These are phyloP conservation scores for Bovichtus diacanthus DNA, from an alignment of 2,797 vertebrate genomes.

Conservation along the genomic window DNA sequence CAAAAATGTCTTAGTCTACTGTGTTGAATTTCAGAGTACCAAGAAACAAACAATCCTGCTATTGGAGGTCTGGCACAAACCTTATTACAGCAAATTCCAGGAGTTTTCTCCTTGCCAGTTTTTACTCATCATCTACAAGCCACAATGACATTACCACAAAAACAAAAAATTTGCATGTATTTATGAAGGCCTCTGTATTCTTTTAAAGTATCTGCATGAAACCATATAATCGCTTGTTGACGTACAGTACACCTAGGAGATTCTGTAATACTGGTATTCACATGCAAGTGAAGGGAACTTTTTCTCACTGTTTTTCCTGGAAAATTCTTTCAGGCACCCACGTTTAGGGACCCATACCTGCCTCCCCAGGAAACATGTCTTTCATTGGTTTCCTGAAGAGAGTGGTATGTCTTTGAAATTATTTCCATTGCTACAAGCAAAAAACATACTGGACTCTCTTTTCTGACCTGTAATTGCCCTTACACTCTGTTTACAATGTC, in stretches of 20 bases:
- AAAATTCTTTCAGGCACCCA: slow-evolving; percentile 53
- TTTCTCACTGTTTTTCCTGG: slow-evolving; percentile 51
- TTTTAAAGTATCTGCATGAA: slow-evolving; percentile 37
- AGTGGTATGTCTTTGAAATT: slow-evolving; percentile 58
- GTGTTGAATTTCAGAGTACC: slow-evolving; percentile 68
- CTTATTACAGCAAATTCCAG: slow-evolving; percentile 59
- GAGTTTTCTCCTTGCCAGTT: slow-evolving; percentile 56
- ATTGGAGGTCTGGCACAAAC: slow-evolving; percentile 72
- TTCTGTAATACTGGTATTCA: slow-evolving; percentile 30
- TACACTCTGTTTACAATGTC: slow-evolving; percentile 63
- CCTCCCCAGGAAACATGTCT: slow-evolving; percentile 58
- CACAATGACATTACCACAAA: slow-evolving; percentile 67
- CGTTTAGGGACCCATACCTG: slow-evolving; percentile 60
- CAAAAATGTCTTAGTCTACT: slow-evolving; percentile 76
- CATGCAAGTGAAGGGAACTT: slow-evolving; percentile 37
- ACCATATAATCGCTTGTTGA: slow-evolving; percentile 39
- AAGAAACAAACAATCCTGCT: slow-evolving; percentile 73
- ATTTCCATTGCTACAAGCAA: slow-evolving; percentile 68
- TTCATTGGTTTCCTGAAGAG: slow-evolving; percentile 67
- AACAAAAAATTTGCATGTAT: slow-evolving; percentile 61
- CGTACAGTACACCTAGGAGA: slow-evolving; percentile 33
- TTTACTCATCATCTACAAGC: slow-evolving; percentile 70
- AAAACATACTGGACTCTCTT: slow-evolving; percentile 56
- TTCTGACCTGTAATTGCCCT: slow-evolving; percentile 71
- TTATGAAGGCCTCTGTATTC: slow-evolving; percentile 43